phyloP scores from a whole-genome alignment of 2,113 vertebrate genomes.

The Meriones unguiculatus region DNA sequence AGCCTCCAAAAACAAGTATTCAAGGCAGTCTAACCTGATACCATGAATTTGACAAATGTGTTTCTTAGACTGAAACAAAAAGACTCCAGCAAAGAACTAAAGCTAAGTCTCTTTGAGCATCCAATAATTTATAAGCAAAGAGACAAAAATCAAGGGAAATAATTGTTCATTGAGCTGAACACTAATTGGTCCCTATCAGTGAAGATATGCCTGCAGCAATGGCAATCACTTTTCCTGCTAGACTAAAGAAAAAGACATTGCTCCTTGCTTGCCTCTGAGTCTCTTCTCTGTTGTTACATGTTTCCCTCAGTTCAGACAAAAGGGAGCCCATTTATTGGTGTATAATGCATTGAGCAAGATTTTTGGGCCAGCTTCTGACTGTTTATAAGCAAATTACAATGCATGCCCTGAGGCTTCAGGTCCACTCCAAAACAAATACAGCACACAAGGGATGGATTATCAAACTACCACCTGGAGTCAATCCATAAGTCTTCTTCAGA shows the following conservation, averaged over 20 bases:
- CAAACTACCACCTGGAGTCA: background rate
- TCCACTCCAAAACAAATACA: background rate
- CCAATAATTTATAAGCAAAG: background rate
- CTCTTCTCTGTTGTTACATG: background rate
- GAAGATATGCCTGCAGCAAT: background rate
- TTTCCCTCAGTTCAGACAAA: background rate
- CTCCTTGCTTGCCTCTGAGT: background rate
- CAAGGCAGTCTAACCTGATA: background rate
- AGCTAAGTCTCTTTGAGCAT: constrained; percentile 39
- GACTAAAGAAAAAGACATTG: background rate
- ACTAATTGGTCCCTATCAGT: background rate
- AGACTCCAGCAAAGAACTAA: background rate
- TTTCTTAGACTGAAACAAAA: background rate
- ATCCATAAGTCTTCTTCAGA: background rate
- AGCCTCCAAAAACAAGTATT: background rate
- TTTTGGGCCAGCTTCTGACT: background rate
- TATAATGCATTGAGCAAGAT: background rate
- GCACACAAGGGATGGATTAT: background rate
- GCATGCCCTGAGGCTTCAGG: too few relatives aligned
- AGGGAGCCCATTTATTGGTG: background rate
- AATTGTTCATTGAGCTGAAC: background rate
- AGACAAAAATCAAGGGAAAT: constrained; percentile 60
- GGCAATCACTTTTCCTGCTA: background rate
- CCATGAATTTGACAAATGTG: background rate
- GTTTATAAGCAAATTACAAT: background rate